Percentiles rank a stretch among this genome's conserved stretches.
phyloP scores from a whole-genome alignment of 2,113 vertebrate genomes.

The Mus musculus region DNA sequence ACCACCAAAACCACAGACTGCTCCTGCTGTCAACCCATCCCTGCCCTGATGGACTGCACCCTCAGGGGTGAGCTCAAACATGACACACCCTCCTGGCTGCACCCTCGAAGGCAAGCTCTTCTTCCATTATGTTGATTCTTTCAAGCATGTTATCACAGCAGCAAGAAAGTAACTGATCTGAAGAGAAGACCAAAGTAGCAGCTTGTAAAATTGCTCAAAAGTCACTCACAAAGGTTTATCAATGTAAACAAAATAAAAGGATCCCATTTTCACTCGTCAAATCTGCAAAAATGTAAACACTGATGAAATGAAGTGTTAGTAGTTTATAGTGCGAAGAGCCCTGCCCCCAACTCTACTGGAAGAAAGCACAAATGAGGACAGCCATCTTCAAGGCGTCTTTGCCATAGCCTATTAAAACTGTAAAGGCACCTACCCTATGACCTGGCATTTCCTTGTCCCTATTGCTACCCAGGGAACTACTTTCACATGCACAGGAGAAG shows the following conservation, averaged over 20 bases:
- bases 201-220: slow-evolving; percentile 20
- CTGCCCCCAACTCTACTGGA: background rate
- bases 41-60: too few relatives aligned
- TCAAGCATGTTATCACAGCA: background rate
- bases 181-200: slow-evolving; percentile 10
- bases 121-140: background rate
- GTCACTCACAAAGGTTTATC: slow-evolving; percentile 17
- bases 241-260: slow-evolving; percentile 55
- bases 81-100: rapidly evolving
- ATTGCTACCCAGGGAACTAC: slow-evolving; percentile 15
- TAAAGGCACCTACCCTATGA: background rate
- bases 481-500: background rate
- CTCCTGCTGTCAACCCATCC: background rate
- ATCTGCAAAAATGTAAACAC: slow-evolving; percentile 38
- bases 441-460: background rate
- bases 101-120: background rate
- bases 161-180: background rate
- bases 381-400: background rate
- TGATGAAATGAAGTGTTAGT: slow-evolving; percentile 13
- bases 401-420: slow-evolving; percentile 37
- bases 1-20: background rate
- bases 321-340: background rate
- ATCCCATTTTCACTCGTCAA: slow-evolving; percentile 5
- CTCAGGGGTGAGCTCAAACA: background rate
- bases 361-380: background rate